Evolutionary conservation across 35 echinoderm and acorn worm species (phyloP).

Genomic region (Holothuria glaberrima): DNA sequence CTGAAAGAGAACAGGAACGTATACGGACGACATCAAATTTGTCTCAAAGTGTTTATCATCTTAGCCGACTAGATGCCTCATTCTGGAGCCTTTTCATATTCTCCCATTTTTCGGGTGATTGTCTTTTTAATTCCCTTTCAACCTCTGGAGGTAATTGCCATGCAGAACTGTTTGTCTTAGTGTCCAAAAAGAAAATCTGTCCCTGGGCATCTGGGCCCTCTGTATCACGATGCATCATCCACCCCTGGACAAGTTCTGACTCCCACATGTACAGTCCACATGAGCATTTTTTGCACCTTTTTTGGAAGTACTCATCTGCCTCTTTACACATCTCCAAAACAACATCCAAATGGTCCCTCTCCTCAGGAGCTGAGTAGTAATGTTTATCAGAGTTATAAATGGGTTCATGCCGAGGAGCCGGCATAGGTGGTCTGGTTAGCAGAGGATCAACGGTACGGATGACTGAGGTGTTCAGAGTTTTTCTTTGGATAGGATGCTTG

Average conservation of each 20-base stretch:
- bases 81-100: conserved; percentile 49
- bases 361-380: conserved; percentile 69
- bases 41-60: too few species aligned
- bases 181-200: conserved; percentile 76
- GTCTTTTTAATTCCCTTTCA: conserved; percentile 40
- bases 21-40: too few species aligned
- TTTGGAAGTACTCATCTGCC: conserved; percentile 57
- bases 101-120: conserved; percentile 58
- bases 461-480: not conserved
- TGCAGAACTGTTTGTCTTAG: conserved; percentile 57
- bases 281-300: conserved; percentile 68
- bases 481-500: conserved; percentile 54
- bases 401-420: conserved; percentile 55
- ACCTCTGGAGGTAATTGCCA: conserved; percentile 63
- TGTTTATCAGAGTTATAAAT: conserved; percentile 60
- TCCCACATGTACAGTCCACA: conserved; percentile 83
- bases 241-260: conserved; percentile 70
- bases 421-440: conserved; percentile 60
- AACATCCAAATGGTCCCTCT: conserved; percentile 47
- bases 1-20: too few species aligned
- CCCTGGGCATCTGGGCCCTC: conserved; percentile 61
- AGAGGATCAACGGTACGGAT: not conserved
- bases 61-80: not conserved
- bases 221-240: conserved; percentile 89
- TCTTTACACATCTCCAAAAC: conserved; percentile 67